These are phyloP conservation scores for Drosophila tripunctata DNA, from an alignment of 2,888 invertebrate species.

Conservation along the genomic window DNA sequence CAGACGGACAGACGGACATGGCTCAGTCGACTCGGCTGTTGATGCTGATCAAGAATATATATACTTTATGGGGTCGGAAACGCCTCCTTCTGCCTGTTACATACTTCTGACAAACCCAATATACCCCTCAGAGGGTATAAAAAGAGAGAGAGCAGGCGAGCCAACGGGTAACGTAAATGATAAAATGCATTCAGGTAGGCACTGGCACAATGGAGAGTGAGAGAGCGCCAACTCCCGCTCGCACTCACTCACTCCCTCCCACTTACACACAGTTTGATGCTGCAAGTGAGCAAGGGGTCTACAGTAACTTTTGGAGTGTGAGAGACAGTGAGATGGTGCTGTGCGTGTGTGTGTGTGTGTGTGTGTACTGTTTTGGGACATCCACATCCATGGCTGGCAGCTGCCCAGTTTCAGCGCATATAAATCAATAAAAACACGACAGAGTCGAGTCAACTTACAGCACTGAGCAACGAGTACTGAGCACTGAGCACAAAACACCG, in stretches of 20 bases:
- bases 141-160: too few species aligned
- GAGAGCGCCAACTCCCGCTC: conserved; percentile 4
- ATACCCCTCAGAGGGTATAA: too few species aligned
- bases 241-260: conserved; percentile 10
- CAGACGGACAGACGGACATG: too few species aligned
- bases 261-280: not conserved
- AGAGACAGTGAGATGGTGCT: conserved; percentile 30
- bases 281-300: not conserved
- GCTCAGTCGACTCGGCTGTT: too few species aligned
- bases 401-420: conserved; percentile 65
- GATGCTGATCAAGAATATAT: too few species aligned
- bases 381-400: too few species aligned
- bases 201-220: not conserved
- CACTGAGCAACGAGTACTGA: conserved; percentile 29
- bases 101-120: too few species aligned
- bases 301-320: conserved; percentile 56
- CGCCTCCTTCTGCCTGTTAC: too few species aligned
- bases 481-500: conserved; percentile 30
- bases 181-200: conserved; percentile 55
- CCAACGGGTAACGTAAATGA: too few species aligned
- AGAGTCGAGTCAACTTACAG: conserved; percentile 19
- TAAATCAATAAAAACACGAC: conserved; percentile 78
- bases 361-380: conserved; percentile 66
- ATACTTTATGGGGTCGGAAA: too few species aligned
- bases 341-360: conserved; percentile 21